Percentiles rank a stretch among this genome's conserved stretches.
phyloP scores from a whole-genome alignment of 2,797 vertebrate species.

The Channa striata region DNA sequence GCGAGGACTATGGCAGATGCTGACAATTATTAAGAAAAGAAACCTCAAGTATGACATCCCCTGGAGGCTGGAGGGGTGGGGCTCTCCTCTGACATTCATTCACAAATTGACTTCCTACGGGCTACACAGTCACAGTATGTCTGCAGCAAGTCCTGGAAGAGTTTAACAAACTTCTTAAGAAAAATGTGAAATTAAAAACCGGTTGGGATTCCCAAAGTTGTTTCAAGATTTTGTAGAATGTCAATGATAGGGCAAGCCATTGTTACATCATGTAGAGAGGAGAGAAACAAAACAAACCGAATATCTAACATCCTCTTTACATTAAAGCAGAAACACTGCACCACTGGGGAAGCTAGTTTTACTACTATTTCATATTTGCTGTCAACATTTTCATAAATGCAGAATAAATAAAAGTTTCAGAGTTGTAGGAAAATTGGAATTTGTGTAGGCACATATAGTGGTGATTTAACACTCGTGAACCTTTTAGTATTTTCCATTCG shows the following conservation, averaged over 20 bases:
- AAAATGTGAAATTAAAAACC: conserved; percentile 60
- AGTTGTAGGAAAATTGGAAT: background rate
- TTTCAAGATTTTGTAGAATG: conserved; percentile 45
- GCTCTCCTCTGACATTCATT: conserved; percentile 62
- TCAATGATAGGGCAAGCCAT: conserved; percentile 40
- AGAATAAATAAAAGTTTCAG: conserved; percentile 1
- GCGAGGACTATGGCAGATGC: conserved; percentile 51
- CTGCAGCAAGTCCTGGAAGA: conserved; percentile 54
- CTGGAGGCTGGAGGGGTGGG: conserved; percentile 32
- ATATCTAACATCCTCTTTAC: conserved; percentile 19
- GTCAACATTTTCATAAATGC: too few species aligned
- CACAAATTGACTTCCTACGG: conserved; percentile 66
- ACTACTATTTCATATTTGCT: background rate
- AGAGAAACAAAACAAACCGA: conserved; percentile 11
- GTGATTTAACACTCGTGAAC: background rate
- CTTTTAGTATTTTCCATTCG: background rate
- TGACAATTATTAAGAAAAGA: conserved; percentile 49
- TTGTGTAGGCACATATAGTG: background rate
- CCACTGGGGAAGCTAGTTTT: background rate
- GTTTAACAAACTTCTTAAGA: conserved; percentile 38
- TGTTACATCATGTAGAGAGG: conserved; percentile 45
- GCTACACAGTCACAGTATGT: conserved; percentile 63
- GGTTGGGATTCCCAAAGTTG: conserved; percentile 51
- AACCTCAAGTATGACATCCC: conserved; percentile 64
- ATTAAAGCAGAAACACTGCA: too few species aligned